A percentile compares a stretch with the other conserved stretches of the same genome.
Conservation (phyloP, 1,140 invertebrate genomes). For the Aricia agestis region DNA sequence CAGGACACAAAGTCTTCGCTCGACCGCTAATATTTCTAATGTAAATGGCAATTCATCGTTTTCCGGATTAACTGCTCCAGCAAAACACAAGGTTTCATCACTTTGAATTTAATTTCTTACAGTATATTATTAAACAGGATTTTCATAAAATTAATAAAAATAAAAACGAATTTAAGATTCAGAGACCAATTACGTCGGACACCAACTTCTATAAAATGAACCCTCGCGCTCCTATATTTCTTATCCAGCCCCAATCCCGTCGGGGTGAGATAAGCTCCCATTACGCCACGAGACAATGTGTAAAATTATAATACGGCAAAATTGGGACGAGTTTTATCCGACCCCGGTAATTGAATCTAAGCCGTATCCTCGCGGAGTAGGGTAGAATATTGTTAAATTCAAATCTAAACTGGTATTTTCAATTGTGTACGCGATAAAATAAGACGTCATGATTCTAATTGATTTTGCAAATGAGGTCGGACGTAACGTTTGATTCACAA, state of each 20-base stretch:
- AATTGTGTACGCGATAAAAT: neutral
- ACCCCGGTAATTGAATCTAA: neutral
- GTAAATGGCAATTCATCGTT: too few relatives aligned
- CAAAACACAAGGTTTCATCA: too few relatives aligned
- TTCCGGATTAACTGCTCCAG: too few relatives aligned
- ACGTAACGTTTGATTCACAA: neutral
- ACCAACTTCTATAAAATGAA: neutral
- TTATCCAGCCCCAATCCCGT: neutral
- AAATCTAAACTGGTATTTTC: neutral
- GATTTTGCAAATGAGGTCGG: neutral
- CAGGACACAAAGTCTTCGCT: too few relatives aligned
- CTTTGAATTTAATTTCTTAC: too few relatives aligned
- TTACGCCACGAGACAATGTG: slow-evolving; percentile 7
- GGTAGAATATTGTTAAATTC: neutral
- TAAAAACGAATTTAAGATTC: neutral
- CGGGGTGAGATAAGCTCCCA: neutral
- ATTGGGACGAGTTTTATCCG: neutral
- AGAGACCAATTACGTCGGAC: neutral
- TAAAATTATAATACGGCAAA: slow-evolving; percentile 5
- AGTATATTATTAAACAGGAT: neutral
- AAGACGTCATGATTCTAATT: slow-evolving; percentile 10
- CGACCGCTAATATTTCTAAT: too few relatives aligned
- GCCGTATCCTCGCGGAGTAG: neutral
- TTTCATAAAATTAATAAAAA: neutral
- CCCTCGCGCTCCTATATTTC: neutral